Conservation (phyloP, 2,888 invertebrate genomes). For the Lasioglossum calceatum region DNA sequence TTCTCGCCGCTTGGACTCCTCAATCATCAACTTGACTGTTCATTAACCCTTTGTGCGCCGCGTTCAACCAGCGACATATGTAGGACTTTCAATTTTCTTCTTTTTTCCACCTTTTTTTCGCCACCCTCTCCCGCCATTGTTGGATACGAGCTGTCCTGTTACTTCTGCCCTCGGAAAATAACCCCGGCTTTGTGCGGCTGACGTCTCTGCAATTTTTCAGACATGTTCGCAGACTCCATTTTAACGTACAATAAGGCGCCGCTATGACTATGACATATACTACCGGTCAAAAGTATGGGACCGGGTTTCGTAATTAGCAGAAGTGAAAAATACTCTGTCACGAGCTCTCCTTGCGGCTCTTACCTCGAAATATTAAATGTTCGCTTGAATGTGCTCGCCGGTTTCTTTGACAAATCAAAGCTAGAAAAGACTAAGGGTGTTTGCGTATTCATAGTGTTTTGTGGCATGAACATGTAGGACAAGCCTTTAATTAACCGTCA, state of each 20-base stretch:
- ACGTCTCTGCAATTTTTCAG: constrained; percentile 54
- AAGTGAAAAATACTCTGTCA: not conserved
- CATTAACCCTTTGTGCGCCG: constrained; percentile 55
- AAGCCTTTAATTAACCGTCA: not conserved
- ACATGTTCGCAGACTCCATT: not conserved
- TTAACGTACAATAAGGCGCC: constrained; percentile 28
- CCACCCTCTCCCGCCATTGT: constrained; percentile 4
- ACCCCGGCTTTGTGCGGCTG: constrained; percentile 50
- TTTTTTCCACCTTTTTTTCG: not conserved
- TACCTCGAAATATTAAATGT: not conserved
- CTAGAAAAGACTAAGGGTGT: not conserved
- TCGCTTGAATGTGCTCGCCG: not conserved
- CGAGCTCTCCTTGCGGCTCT: not conserved
- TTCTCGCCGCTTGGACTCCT: constrained; percentile 36
- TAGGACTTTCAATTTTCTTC: constrained; percentile 52
- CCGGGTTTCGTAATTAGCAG: constrained; percentile 1
- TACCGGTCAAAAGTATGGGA: not conserved
- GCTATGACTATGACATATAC: not conserved
- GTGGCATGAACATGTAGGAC: not conserved
- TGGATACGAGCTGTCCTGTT: constrained; percentile 44
- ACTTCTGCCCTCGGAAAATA: constrained; percentile 45
- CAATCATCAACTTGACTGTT: constrained; percentile 52
- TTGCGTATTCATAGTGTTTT: not conserved
- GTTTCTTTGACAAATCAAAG: not conserved
- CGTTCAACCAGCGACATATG: constrained; percentile 33